Conservation (phyloP, 2,113 vertebrate species). For the Protobothrops flavoviridis region DNA sequence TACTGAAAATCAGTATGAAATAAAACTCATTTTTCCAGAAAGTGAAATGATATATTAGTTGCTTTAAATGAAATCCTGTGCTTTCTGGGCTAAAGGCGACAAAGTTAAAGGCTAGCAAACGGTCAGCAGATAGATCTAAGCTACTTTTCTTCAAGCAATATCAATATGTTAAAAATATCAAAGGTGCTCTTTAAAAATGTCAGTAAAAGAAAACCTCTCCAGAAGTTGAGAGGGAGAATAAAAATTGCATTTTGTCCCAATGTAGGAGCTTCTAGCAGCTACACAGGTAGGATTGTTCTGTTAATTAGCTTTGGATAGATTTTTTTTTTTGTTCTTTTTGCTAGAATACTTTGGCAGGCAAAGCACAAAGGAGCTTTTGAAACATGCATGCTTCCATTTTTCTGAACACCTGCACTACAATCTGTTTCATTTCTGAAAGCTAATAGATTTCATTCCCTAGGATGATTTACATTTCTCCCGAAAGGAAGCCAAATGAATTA, state of each 20-base stretch:
- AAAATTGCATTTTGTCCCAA: neutral
- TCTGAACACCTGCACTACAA: neutral
- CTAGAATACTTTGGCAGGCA: neutral
- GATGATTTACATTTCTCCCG: neutral
- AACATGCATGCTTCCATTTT: neutral
- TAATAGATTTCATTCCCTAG: neutral
- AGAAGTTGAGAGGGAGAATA: neutral
- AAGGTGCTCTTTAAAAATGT: neutral
- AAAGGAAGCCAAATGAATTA: neutral
- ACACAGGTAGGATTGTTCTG: neutral
- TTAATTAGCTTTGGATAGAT: neutral
- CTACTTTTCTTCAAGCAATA: neutral
- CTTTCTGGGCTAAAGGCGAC: neutral
- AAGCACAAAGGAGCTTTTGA: neutral
- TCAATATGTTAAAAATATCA: neutral
- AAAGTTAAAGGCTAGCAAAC: neutral
- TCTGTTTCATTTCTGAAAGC: neutral
- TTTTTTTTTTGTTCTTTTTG: neutral
- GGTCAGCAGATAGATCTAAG: neutral
- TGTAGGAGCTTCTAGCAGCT: neutral
- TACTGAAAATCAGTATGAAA: neutral
- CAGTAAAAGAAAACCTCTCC: neutral
- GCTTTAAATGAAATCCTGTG: neutral
- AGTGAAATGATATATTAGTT: neutral
- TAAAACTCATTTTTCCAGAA: neutral